These are phyloP conservation scores for Deladenus siricidicola DNA, from an alignment of 2,888 invertebrate genomes.

Conservation along the genomic window DNA sequence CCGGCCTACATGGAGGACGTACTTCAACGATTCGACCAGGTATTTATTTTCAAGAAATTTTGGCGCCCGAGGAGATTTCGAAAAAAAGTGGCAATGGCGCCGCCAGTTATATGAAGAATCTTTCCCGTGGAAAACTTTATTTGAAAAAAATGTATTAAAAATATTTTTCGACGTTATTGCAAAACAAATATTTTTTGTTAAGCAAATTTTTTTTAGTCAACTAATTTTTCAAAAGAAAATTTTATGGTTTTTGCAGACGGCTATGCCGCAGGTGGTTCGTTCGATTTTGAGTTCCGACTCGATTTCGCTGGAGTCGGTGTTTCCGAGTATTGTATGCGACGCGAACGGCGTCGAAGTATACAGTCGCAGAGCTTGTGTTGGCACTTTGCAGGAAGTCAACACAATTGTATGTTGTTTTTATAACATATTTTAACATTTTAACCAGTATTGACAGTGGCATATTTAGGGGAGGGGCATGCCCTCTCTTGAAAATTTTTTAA, in stretches of 20 bases:
- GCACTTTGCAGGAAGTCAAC: constrained; percentile 40
- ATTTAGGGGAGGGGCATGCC: too few species aligned
- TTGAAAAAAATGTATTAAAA: too few species aligned
- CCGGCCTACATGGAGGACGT: constrained; percentile 64
- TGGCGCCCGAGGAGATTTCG: neutral
- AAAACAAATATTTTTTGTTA: neutral
- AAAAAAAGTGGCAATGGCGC: neutral
- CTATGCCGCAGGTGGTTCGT: constrained; percentile 29
- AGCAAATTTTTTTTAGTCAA: neutral
- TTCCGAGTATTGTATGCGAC: constrained; percentile 26
- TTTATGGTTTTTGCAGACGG: constrained; percentile 8
- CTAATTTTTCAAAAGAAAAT: neutral
- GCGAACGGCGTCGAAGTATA: constrained; percentile 26
- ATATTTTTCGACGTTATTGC: too few species aligned
- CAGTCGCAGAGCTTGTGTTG: constrained; percentile 25
- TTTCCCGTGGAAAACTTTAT: too few species aligned
- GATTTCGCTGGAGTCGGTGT: constrained; percentile 26
- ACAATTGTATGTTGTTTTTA: constrained; percentile 25
- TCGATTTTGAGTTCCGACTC: constrained; percentile 18
- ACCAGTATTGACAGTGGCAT: too few species aligned
- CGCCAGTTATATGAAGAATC: neutral
- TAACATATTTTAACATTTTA: too few species aligned
- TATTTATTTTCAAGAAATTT: neutral
- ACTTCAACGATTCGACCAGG: constrained; percentile 54
- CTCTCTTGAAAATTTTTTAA: too few species aligned